A percentile compares a stretch with the other conserved stretches of the same genome.
These are phyloP conservation scores for Tridacna gigas DNA, from an alignment of 2,888 invertebrate genomes.

Conservation along the genomic window DNA sequence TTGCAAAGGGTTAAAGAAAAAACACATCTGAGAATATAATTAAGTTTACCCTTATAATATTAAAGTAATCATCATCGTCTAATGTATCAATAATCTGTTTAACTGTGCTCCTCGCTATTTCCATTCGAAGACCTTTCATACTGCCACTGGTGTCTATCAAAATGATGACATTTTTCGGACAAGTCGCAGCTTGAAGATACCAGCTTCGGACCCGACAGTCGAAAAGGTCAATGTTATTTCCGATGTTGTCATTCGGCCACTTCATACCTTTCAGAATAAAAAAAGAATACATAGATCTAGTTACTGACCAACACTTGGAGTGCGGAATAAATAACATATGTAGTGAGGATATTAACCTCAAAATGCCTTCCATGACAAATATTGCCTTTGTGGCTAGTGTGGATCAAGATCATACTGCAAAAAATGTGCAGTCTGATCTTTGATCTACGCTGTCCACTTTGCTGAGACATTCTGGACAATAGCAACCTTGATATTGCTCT, in stretches of 20 bases:
- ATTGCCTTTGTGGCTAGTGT: no score
- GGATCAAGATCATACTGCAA: no score
- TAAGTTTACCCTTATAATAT: conserved; percentile 90
- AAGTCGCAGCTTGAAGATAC: conserved; percentile 99
- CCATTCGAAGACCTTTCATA: conserved; percentile 96
- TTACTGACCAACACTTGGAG: background rate
- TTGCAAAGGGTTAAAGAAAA: background rate
- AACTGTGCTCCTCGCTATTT: conserved; percentile 96
- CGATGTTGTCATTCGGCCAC: conserved; percentile 87
- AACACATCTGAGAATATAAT: background rate
- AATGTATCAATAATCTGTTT: conserved; percentile 95
- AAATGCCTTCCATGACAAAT: no score
- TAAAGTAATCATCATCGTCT: conserved; percentile 98
- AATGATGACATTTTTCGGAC: conserved; percentile 98
- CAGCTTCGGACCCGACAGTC: conserved; percentile 97
- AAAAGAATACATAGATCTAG: background rate
- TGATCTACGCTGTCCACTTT: no score
- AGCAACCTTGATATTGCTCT: no score
- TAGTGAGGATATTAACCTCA: background rate
- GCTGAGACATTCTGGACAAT: no score
- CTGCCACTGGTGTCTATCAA: conserved; percentile 98
- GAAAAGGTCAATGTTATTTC: conserved; percentile 89
- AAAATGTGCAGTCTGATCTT: no score
- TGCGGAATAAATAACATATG: background rate
- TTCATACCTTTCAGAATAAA: conserved; percentile 87